Evolutionary conservation across 2,888 invertebrate species (phyloP).

Genomic region (Rhagium mordax): DNA sequence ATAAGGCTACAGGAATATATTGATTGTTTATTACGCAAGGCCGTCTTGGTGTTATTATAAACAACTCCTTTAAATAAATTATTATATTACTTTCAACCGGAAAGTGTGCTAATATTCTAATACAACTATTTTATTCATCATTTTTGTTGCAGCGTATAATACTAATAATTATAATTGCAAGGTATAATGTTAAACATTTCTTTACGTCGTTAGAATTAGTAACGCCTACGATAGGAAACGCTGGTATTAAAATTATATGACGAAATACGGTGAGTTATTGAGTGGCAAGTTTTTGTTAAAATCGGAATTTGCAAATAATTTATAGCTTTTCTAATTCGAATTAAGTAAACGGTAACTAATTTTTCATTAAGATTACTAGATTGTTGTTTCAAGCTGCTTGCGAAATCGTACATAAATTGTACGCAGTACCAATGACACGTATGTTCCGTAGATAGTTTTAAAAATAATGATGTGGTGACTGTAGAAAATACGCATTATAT

Average conservation of each 20-base stretch:
- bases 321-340: constrained; percentile 9
- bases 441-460: not conserved
- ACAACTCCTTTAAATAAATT: constrained; percentile 24
- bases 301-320: constrained; percentile 8
- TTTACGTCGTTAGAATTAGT: constrained; percentile 3
- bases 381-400: not conserved
- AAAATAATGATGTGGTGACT: no score
- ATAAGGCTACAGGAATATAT: constrained; percentile 23
- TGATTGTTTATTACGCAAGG: constrained; percentile 28
- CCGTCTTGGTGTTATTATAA: constrained; percentile 6
- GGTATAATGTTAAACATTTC: constrained; percentile 15
- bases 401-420: not conserved
- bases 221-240: constrained; percentile 16
- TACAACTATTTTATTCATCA: constrained; percentile 7
- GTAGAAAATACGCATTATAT: no score
- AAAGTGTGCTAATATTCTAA: constrained; percentile 37
- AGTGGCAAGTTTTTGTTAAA: not conserved
- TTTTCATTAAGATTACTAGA: not conserved
- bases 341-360: constrained; percentile 2
- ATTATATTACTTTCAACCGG: constrained; percentile 37
- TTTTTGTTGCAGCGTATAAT: not conserved
- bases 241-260: constrained; percentile 4
- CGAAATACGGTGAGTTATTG: constrained; percentile 20
- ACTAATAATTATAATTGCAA: constrained; percentile 10
- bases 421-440: not conserved